phyloP scores from a whole-genome alignment of 1,140 invertebrate genomes.

The Diuraphis noxia region DNA sequence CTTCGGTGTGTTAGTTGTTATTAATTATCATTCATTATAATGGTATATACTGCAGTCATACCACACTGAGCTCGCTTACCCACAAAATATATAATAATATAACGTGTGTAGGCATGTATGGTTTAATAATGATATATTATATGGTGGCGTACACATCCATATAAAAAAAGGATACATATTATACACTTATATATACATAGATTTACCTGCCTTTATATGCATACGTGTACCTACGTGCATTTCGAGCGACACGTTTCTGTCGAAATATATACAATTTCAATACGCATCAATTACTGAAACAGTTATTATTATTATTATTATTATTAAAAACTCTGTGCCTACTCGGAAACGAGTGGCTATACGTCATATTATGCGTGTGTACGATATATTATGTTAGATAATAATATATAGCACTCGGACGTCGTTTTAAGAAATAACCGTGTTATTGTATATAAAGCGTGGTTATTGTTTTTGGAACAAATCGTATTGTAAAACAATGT shows the following conservation, averaged over 20 bases:
- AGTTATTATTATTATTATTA: neutral
- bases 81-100: neutral
- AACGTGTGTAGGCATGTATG: neutral
- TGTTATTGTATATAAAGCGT: conserved; percentile 17
- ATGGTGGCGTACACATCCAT: neutral
- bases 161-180: neutral
- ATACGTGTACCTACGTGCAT: neutral
- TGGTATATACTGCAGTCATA: neutral
- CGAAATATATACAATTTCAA: conserved; percentile 22
- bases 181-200: neutral
- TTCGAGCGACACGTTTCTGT: neutral
- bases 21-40: conserved; percentile 3
- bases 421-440: conserved; percentile 24
- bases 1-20: neutral
- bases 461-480: conserved; percentile 31
- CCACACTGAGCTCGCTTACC: neutral
- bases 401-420: neutral
- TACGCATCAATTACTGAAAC: conserved; percentile 22
- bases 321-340: neutral
- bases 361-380: neutral
- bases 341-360: neutral
- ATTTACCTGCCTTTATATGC: too few species aligned
- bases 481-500: conserved; percentile 30
- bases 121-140: neutral
- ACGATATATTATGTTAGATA: neutral